phyloP scores from a whole-genome alignment of 2,888 invertebrate species.

The Ennomos quercinarius region DNA sequence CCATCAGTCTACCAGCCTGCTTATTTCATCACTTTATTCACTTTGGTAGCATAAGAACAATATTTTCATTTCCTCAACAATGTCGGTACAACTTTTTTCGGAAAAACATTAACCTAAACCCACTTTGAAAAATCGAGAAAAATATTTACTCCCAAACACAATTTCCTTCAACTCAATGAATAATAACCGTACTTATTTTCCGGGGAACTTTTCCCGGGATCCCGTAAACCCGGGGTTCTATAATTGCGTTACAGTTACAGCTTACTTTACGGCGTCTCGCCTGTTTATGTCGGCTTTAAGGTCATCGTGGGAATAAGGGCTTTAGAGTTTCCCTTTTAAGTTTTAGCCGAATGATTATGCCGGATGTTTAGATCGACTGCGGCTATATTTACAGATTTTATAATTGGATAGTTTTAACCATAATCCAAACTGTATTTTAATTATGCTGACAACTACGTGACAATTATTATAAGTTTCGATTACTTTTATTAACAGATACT shows the following conservation, averaged over 20 bases:
- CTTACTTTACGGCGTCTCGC: conserved; percentile 33
- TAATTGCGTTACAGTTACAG: conserved; percentile 39
- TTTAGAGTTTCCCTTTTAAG: background rate
- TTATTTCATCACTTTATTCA: too few relatives aligned
- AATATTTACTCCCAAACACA: conserved; percentile 6
- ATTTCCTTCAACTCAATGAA: conserved; percentile 13
- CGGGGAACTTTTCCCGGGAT: conserved; percentile 17
- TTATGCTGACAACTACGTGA: too few relatives aligned
- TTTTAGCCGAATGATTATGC: conserved; percentile 1
- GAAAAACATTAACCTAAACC: too few relatives aligned
- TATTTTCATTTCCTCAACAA: too few relatives aligned
- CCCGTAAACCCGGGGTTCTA: conserved; percentile 27
- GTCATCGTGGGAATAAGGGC: conserved; percentile 24
- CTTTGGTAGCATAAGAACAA: too few relatives aligned
- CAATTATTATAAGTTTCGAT: too few relatives aligned
- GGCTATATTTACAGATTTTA: too few relatives aligned
- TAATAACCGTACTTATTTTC: conserved; percentile 17
- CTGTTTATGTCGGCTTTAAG: conserved; percentile 31
- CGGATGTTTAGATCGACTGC: background rate
- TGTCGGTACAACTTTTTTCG: too few relatives aligned
- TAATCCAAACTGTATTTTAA: too few relatives aligned
- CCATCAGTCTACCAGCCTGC: too few relatives aligned
- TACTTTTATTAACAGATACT: too few relatives aligned
- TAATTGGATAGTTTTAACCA: too few relatives aligned
- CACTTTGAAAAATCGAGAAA: background rate